These are phyloP conservation scores for Colletes collaris DNA, from an alignment of 2,888 invertebrate species.

Conservation along the genomic window DNA sequence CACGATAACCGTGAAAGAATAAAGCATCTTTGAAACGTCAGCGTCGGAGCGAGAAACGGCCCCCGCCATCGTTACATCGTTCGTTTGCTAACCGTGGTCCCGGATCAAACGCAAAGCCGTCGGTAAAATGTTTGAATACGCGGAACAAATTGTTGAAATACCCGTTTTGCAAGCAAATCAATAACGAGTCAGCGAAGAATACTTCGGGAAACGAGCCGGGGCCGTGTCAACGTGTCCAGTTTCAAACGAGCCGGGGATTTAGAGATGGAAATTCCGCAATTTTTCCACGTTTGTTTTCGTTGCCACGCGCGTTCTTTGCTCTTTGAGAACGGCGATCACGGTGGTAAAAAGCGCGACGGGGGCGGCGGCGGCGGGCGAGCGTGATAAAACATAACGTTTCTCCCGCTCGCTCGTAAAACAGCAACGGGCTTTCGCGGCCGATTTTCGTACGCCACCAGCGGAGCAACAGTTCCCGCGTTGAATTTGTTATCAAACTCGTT, in stretches of 20 bases:
- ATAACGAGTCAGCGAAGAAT: neutral
- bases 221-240: no score
- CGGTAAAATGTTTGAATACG: slow-evolving; percentile 9
- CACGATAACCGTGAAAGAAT: no score
- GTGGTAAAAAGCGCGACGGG: neutral
- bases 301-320: neutral
- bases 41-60: neutral
- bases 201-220: no score
- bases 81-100: slow-evolving; percentile 7
- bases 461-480: slow-evolving; percentile 9
- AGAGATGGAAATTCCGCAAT: neutral
- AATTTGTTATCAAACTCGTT: slow-evolving; percentile 18
- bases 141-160: neutral
- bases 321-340: neutral
- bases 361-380: neutral
- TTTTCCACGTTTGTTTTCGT: no score
- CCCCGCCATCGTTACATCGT: neutral
- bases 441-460: neutral
- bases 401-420: neutral
- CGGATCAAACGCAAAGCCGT: slow-evolving; percentile 1
- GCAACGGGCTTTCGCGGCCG: neutral
- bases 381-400: neutral
- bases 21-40: neutral
- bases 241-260: no score
- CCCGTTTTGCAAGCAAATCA: slow-evolving; percentile 8